Conservation (phyloP, 2,113 vertebrate genomes). For the Hippocampus barbouri region DNA sequence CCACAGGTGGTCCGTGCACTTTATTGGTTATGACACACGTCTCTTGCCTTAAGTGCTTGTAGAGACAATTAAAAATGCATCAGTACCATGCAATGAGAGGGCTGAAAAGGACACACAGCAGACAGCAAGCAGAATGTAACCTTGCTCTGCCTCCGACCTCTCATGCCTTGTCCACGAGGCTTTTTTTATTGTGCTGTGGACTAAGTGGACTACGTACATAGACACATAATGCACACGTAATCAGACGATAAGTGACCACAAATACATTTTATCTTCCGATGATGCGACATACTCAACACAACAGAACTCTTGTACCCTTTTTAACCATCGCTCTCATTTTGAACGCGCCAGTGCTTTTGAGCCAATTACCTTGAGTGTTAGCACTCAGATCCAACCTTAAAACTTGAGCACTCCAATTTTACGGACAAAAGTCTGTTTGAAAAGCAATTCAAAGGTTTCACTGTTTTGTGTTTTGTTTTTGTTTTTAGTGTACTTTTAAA, state of each 20-base stretch:
- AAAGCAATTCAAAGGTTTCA: too few relatives aligned
- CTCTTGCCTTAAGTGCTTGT: conserved; percentile 61
- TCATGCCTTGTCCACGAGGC: conserved; percentile 41
- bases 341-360: not conserved
- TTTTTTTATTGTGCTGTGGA: conserved; percentile 13
- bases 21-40: conserved; percentile 63
- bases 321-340: not conserved
- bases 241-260: not conserved
- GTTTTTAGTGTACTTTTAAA: too few relatives aligned
- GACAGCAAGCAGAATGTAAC: conserved; percentile 53
- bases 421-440: too few relatives aligned
- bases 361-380: not conserved
- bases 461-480: too few relatives aligned
- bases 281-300: not conserved
- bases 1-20: conserved; percentile 65
- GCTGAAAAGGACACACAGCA: conserved; percentile 40
- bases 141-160: conserved; percentile 46
- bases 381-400: not conserved
- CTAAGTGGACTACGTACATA: not conserved
- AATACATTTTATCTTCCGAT: not conserved
- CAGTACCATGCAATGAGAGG: conserved; percentile 48
- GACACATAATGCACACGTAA: not conserved
- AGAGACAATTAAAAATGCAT: conserved; percentile 67
- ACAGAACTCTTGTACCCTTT: not conserved
- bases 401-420: too few relatives aligned